These are phyloP conservation scores for Micrasema longulum DNA, from an alignment of 1,140 invertebrate species.

Conservation along the genomic window DNA sequence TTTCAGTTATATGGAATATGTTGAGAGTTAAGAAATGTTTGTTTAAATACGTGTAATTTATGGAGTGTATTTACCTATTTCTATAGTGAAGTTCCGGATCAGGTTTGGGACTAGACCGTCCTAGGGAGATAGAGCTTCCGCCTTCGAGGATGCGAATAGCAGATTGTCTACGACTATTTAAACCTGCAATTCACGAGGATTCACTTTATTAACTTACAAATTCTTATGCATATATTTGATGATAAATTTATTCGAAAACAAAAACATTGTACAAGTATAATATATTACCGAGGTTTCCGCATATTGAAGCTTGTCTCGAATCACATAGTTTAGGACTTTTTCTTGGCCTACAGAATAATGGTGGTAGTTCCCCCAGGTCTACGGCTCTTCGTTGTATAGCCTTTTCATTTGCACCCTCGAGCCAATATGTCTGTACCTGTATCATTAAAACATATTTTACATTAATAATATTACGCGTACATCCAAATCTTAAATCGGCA, in stretches of 20 bases:
- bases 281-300: constrained; percentile 61
- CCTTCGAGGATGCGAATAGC: constrained; percentile 36
- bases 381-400: constrained; percentile 87
- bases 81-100: constrained; percentile 44
- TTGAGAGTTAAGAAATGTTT: constrained; percentile 8
- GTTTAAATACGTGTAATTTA: neutral
- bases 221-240: neutral
- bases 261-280: too few species aligned
- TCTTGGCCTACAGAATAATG: constrained; percentile 82
- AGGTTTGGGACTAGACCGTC: constrained; percentile 43
- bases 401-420: constrained; percentile 84
- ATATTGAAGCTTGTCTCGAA: constrained; percentile 75
- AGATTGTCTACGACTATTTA: constrained; percentile 49
- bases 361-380: constrained; percentile 81
- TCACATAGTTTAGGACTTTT: constrained; percentile 82
- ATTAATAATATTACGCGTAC: too few species aligned
- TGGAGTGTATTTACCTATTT: constrained; percentile 40
- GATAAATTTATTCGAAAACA: neutral
- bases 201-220: neutral
- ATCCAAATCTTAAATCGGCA: too few species aligned
- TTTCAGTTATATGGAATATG: neutral
- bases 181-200: constrained; percentile 28
- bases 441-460: too few species aligned
- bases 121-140: constrained; percentile 46
- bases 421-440: constrained; percentile 86